A percentile compares a stretch with the other conserved stretches of the same genome.
Evolutionary conservation across 2,888 invertebrate genomes (phyloP).

Genomic region (Amphipyra tragopoginis): DNA sequence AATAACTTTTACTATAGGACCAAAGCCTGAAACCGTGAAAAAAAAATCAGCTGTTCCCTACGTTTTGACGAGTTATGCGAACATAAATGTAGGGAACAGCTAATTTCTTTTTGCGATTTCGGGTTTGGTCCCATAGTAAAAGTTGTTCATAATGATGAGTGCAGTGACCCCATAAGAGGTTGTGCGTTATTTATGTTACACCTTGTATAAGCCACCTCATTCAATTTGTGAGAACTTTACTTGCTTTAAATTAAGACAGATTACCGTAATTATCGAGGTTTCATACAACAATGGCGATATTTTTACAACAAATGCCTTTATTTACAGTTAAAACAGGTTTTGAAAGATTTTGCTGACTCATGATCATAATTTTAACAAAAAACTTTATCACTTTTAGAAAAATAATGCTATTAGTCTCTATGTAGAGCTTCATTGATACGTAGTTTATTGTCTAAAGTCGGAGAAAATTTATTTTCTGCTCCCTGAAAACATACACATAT

Average conservation of each 20-base stretch:
- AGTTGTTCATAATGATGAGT: too few species aligned
- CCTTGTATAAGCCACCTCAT: not conserved
- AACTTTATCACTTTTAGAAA: not conserved
- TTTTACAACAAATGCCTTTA: conserved; percentile 14
- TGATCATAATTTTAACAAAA: not conserved
- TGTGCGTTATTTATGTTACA: too few species aligned
- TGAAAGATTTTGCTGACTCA: not conserved
- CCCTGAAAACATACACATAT: too few species aligned
- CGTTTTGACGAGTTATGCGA: too few species aligned
- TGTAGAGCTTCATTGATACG: not conserved
- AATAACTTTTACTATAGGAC: too few species aligned
- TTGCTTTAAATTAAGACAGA: conserved; percentile 37
- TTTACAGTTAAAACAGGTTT: not conserved
- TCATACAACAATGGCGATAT: conserved; percentile 13
- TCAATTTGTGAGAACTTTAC: not conserved
- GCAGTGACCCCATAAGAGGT: too few species aligned
- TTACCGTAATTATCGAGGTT: conserved; percentile 28
- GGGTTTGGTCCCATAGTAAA: too few species aligned
- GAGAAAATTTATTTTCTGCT: too few species aligned
- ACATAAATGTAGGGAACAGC: too few species aligned
- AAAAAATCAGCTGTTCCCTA: too few species aligned
- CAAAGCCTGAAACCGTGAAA: too few species aligned
- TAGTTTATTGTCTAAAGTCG: not conserved
- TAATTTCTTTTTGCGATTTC: too few species aligned
- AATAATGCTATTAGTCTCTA: not conserved